Evolutionary conservation across 1,140 invertebrate genomes (phyloP).

Genomic region (Lasaia peninsularis): DNA sequence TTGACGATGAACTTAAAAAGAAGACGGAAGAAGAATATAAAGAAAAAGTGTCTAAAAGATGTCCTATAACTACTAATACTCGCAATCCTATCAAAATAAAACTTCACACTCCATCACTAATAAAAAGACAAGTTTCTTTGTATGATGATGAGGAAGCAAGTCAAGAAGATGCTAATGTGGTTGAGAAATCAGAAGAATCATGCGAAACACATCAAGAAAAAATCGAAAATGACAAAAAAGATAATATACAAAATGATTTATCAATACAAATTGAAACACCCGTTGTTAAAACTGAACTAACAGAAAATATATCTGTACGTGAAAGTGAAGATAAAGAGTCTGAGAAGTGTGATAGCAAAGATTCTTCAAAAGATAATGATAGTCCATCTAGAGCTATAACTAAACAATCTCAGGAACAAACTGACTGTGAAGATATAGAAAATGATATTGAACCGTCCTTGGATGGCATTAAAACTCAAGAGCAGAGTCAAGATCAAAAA

Average conservation of each 20-base stretch:
- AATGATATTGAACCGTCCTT: slow-evolving; percentile 5
- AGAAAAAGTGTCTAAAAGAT: slow-evolving; percentile 61
- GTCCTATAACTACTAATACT: slow-evolving; percentile 61
- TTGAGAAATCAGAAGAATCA: slow-evolving; percentile 23
- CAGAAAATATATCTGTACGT: not conserved
- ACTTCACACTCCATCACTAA: slow-evolving; percentile 56
- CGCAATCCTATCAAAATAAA: slow-evolving; percentile 72
- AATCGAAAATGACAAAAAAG: slow-evolving; percentile 12
- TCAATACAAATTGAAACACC: not conserved
- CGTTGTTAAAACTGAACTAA: not conserved
- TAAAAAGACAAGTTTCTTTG: slow-evolving; percentile 52
- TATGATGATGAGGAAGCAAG: slow-evolving; percentile 61
- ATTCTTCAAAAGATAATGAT: not conserved
- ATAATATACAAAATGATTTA: not conserved
- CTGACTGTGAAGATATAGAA: slow-evolving; percentile 15
- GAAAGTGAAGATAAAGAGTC: not conserved
- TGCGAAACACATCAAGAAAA: slow-evolving; percentile 22
- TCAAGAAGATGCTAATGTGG: slow-evolving; percentile 20
- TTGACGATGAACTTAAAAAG: slow-evolving; percentile 31
- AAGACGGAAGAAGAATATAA: slow-evolving; percentile 56
- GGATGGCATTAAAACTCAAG: slow-evolving; percentile 18
- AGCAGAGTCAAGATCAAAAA: slow-evolving; percentile 19
- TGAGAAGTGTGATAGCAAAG: not conserved
- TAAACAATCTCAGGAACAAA: not conserved
- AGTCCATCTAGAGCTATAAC: not conserved